A percentile compares a stretch with the other conserved stretches of the same genome.
Evolutionary conservation across 1,140 invertebrate genomes (phyloP).

Genomic region (Latrodectus geometricus): DNA sequence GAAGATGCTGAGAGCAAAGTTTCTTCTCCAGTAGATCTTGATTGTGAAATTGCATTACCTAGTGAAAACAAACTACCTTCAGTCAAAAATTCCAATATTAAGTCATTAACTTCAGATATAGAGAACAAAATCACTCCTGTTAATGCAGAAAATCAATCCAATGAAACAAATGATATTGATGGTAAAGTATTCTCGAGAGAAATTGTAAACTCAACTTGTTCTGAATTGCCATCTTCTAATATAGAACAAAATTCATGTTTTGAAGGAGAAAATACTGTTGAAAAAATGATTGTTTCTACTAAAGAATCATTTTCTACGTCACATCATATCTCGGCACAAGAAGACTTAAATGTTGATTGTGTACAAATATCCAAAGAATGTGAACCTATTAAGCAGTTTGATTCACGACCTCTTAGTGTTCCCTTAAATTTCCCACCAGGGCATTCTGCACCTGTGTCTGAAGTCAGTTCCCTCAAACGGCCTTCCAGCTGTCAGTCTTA

Average conservation of each 20-base stretch:
- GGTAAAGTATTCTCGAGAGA: too few species aligned
- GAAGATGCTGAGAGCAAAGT: background rate
- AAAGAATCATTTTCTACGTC: background rate
- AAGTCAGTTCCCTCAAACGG: slow-evolving; percentile 47
- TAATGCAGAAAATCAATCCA: too few species aligned
- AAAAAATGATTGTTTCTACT: background rate
- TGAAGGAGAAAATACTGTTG: slow-evolving; percentile 9
- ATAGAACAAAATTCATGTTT: slow-evolving; percentile 2
- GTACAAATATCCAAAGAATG: background rate
- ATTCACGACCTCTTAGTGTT: slow-evolving; percentile 48
- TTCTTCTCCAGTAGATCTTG: background rate
- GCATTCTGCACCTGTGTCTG: slow-evolving; percentile 1
- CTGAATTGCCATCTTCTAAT: slow-evolving; percentile 6
- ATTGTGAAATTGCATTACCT: background rate
- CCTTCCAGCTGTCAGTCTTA: slow-evolving; percentile 57
- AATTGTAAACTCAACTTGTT: background rate
- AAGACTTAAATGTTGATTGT: background rate
- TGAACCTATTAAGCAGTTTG: slow-evolving; percentile 1
- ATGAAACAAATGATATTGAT: too few species aligned
- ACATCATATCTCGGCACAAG: too few species aligned
- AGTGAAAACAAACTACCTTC: too few species aligned
- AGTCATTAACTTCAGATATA: too few species aligned
- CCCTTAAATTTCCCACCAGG: slow-evolving; percentile 34
- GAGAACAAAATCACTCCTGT: background rate
- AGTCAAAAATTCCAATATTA: too few species aligned